phyloP scores from a whole-genome alignment of 2,797 vertebrate species.

The Peromyscus attwateri region DNA sequence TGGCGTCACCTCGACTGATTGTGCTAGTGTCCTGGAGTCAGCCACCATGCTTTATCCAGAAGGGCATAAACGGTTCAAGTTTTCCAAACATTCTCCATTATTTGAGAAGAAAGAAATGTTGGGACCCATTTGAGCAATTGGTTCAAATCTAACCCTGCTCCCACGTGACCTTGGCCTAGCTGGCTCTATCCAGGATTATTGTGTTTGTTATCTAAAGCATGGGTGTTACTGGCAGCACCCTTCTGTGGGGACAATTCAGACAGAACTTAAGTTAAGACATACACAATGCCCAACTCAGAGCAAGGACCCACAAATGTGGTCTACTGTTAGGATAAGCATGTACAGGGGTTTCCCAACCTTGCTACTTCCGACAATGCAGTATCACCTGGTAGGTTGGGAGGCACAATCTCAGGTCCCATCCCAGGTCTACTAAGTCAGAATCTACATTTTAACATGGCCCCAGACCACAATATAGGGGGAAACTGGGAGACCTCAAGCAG shows the following conservation, averaged over 20 bases:
- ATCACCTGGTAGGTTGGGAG: background rate
- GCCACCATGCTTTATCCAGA: background rate
- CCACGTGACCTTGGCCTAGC: background rate
- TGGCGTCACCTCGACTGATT: background rate
- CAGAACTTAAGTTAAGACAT: background rate
- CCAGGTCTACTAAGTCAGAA: background rate
- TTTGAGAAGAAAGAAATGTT: background rate
- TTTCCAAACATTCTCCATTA: conserved; percentile 11
- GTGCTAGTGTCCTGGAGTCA: background rate
- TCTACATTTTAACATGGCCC: background rate
- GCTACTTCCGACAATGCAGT: background rate
- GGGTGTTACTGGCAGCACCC: background rate
- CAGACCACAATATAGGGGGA: background rate
- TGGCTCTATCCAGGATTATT: background rate
- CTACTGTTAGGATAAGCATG: background rate
- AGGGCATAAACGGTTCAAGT: background rate
- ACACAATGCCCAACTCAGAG: background rate
- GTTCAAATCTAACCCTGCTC: conserved; percentile 34
- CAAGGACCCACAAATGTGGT: background rate
- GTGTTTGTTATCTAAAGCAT: conserved; percentile 10
- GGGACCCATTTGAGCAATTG: background rate
- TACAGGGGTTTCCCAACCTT: background rate
- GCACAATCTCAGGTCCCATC: background rate
- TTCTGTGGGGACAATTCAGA: background rate
- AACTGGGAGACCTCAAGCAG: background rate